A percentile compares a stretch with the other conserved stretches of the same genome.
Evolutionary conservation across 2,113 vertebrate species (phyloP).

Genomic region (Sorex araneus): DNA sequence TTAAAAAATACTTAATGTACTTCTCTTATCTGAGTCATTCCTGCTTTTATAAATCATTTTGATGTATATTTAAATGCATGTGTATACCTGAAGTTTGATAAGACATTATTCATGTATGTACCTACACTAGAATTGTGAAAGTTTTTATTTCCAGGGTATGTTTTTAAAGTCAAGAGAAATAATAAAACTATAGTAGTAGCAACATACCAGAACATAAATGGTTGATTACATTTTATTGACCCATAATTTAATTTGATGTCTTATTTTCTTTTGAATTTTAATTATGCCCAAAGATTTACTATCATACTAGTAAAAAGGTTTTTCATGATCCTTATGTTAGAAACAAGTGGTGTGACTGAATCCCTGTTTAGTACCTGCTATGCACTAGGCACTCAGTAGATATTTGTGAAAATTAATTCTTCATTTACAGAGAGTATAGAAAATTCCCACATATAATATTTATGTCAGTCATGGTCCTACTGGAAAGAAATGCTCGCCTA

Average conservation of each 20-base stretch:
- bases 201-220: neutral
- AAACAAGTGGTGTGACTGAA: neutral
- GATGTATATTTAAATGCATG: neutral
- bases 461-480: neutral
- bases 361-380: neutral
- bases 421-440: neutral
- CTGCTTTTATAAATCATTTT: neutral
- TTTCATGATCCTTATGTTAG: neutral
- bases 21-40: neutral
- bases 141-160: neutral
- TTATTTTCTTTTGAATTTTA: slow-evolving; percentile 49
- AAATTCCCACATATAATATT: neutral
- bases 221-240: neutral
- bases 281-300: slow-evolving; percentile 29
- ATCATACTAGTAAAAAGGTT: slow-evolving; percentile 32
- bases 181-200: neutral
- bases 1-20: neutral
- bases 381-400: neutral
- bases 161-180: neutral
- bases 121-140: neutral
- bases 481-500: slow-evolving; percentile 7
- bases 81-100: neutral
- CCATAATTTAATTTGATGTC: neutral
- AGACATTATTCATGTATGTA: neutral
- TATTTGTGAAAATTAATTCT: slow-evolving; percentile 44